phyloP scores from a whole-genome alignment of 2,113 vertebrate species.

The Psilopsiagon aymara region DNA sequence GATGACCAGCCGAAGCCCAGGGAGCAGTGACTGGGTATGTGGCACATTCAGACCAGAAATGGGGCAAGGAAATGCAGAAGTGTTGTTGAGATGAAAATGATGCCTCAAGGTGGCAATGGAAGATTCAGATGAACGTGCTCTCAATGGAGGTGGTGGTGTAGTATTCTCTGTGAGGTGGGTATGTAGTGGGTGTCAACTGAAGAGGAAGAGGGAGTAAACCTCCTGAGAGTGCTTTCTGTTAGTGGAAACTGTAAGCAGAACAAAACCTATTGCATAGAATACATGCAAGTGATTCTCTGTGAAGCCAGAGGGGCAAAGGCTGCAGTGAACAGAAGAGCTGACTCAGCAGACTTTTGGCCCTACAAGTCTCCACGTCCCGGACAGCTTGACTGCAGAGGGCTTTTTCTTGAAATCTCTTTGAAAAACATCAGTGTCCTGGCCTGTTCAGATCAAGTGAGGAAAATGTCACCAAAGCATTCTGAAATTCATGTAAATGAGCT shows the following conservation, averaged over 20 bases:
- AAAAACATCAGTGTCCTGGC: accelerated
- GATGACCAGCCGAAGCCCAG: neutral
- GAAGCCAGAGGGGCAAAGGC: neutral
- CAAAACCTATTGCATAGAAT: neutral
- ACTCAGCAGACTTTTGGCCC: neutral
- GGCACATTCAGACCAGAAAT: neutral
- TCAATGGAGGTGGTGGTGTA: accelerated
- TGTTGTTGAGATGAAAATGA: neutral
- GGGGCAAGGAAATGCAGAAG: neutral
- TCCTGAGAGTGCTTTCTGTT: neutral
- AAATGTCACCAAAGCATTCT: neutral
- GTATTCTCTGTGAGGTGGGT: neutral
- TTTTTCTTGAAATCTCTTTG: neutral
- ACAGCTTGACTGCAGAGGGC: neutral
- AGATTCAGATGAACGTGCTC: neutral
- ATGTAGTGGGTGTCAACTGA: neutral
- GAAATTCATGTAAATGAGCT: neutral
- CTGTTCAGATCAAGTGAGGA: neutral
- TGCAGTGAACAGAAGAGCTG: accelerated
- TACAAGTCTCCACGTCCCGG: neutral
- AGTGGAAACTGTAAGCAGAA: neutral
- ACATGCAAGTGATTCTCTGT: neutral
- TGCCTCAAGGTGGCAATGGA: neutral
- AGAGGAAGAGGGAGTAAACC: neutral
- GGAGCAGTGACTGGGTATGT: accelerated